These are phyloP conservation scores for Aphidius gifuensis DNA, from an alignment of 1,140 invertebrate genomes.

Conservation along the genomic window DNA sequence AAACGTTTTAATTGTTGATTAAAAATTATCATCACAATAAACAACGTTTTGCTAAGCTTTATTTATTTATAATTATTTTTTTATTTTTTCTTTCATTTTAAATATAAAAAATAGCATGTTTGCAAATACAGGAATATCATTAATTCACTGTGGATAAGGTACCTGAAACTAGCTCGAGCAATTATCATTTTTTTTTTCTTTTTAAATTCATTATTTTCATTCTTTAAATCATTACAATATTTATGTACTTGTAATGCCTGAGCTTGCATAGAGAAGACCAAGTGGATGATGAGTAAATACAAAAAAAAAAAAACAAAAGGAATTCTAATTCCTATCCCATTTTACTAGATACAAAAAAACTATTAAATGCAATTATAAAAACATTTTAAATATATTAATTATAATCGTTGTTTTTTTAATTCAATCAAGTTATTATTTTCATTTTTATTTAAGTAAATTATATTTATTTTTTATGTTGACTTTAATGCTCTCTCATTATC, in stretches of 20 bases:
- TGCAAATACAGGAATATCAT: slow-evolving; percentile 35
- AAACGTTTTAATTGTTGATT: neutral
- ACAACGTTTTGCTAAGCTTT: slow-evolving; percentile 11
- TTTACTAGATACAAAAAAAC: neutral
- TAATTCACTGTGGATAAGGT: slow-evolving; percentile 29
- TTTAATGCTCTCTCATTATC: slow-evolving; percentile 6
- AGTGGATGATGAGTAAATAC: slow-evolving; percentile 13
- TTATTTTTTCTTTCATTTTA: slow-evolving; percentile 30
- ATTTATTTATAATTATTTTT: slow-evolving; percentile 6
- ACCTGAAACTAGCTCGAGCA: slow-evolving; percentile 23
- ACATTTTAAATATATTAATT: slow-evolving; percentile 2
- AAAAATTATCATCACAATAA: no score
- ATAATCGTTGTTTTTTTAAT: slow-evolving; percentile 9
- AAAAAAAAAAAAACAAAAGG: slow-evolving; percentile 6
- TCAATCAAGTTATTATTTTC: slow-evolving; percentile 1
- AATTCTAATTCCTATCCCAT: neutral
- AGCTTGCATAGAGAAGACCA: slow-evolving; percentile 21
- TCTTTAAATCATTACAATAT: slow-evolving; percentile 15
- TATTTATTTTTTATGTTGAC: no score
- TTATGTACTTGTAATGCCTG: slow-evolving; percentile 9
- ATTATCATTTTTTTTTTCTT: slow-evolving; percentile 21
- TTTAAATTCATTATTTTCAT: slow-evolving; percentile 20
- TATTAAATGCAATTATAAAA: neutral
- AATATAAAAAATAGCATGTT: slow-evolving; percentile 50
- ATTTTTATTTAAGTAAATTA: neutral